Evolutionary conservation across 2,113 vertebrate genomes (phyloP), one percentile per base, ranked within the genome.

Genomic region (Phoenicopterus ruber): DNA sequence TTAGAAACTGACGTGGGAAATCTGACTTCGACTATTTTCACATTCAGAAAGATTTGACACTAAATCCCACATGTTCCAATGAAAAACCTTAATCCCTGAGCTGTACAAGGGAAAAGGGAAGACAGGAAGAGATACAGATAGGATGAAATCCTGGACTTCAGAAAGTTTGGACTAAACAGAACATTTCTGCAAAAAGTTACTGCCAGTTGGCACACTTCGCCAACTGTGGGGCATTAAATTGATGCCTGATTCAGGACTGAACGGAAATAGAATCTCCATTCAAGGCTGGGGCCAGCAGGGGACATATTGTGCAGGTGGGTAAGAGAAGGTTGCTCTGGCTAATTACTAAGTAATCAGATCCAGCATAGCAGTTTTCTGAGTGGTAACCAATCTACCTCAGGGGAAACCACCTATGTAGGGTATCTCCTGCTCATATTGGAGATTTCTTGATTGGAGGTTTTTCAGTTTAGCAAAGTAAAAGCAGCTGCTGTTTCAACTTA

Each of bases 331-430:
- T 86, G 29, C 54, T 44, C 71, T 47, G 42, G 26, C 21, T 93
- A 93, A 93, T 96, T 94, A 94, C 59, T 47, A 70, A 42, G 13
- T 80, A 86, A 93, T 93, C 83, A 80, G 29, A 88, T 40, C 66
- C 31, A 9, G 52, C 3, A 31, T 42, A 86, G 89, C 71, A 76
- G 71, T 80, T 90, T 93, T 67, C 19, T 16, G 81, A 81, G 44
- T 7, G 34, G 72, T 65, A 63, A 57, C 76, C 54, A 44, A 86
- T 94, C 69, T 81, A 62, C 34, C n/a, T n/a, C n/a, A n/a, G n/a
- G n/a, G n/a, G n/a, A n/a, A n/a, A n/a, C n/a, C n/a, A n/a, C n/a
- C n/a, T n/a, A n/a, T n/a, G n/a, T n/a, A n/a, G n/a, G n/a, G n/a
- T 10, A 38, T 65, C 76, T 57, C 21, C 62, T 59, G n/a, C 62